Evolutionary conservation across 2,888 invertebrate species (phyloP).

Genomic region (Yponomeuta evonymella): DNA sequence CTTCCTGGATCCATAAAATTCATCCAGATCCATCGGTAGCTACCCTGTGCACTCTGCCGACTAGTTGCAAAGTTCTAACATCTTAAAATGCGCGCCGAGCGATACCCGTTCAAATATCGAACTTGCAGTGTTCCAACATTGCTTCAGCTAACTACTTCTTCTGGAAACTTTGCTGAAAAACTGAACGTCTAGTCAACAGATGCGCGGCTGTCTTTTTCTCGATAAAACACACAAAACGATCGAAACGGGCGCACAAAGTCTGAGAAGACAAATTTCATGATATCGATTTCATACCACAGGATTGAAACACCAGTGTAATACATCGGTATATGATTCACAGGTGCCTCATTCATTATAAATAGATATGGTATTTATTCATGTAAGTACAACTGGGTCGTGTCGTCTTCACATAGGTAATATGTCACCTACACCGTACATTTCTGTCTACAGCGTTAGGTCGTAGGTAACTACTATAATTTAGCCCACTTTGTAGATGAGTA

Average conservation of each 20-base stretch:
- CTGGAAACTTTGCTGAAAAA: constrained; percentile 12
- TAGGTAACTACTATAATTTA: too few relatives aligned
- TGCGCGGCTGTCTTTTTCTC: constrained; percentile 9
- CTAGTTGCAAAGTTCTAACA: background rate
- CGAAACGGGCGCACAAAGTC: background rate
- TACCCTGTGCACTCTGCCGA: background rate
- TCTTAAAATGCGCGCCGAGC: constrained; percentile 29
- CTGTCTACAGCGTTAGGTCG: too few relatives aligned
- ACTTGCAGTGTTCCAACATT: constrained; percentile 31
- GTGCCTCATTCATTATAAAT: too few relatives aligned
- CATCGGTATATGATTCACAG: too few relatives aligned
- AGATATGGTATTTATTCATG: too few relatives aligned
- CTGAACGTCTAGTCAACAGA: constrained; percentile 10
- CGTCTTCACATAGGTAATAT: too few relatives aligned
- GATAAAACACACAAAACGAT: background rate
- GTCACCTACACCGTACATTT: too few relatives aligned
- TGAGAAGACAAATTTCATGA: constrained; percentile 4
- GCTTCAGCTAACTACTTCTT: constrained; percentile 44
- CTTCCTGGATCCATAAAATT: background rate
- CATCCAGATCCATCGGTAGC: background rate
- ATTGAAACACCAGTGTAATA: too few relatives aligned
- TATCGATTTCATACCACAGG: background rate
- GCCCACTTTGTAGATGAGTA: too few relatives aligned
- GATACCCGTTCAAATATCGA: constrained; percentile 50
- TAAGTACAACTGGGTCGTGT: too few relatives aligned